Evolutionary conservation across 2,888 invertebrate species (phyloP).

Genomic region (Congeria kusceri): DNA sequence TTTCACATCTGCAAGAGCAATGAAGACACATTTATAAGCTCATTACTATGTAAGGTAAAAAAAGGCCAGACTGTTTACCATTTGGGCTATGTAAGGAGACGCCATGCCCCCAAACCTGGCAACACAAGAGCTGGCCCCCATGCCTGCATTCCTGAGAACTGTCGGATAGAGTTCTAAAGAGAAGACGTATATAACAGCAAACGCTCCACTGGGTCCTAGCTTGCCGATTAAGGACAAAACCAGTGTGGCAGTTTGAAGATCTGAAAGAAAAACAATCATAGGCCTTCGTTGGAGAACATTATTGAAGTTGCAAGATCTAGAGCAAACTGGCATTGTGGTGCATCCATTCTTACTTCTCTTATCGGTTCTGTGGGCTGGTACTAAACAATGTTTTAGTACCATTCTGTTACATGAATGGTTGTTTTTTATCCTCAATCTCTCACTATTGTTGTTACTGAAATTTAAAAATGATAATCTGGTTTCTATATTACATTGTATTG

Average conservation of each 20-base stretch:
- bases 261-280: slow-evolving; percentile 52
- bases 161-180: slow-evolving; percentile 68
- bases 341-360: too few relatives aligned
- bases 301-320: too few relatives aligned
- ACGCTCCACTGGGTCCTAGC: slow-evolving; percentile 68
- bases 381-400: too few relatives aligned
- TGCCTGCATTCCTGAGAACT: slow-evolving; percentile 66
- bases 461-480: too few relatives aligned
- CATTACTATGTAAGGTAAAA: not conserved
- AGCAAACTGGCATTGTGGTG: too few relatives aligned
- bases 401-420: too few relatives aligned
- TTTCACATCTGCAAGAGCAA: too few relatives aligned
- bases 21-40: not conserved
- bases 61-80: slow-evolving; percentile 54
- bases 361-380: too few relatives aligned
- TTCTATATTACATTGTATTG: too few relatives aligned
- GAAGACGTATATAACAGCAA: slow-evolving; percentile 66
- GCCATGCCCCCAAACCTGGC: slow-evolving; percentile 70
- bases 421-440: too few relatives aligned
- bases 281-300: too few relatives aligned
- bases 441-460: too few relatives aligned
- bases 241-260: slow-evolving; percentile 55
- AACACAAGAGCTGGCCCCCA: slow-evolving; percentile 71
- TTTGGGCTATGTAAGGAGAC: slow-evolving; percentile 68
- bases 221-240: slow-evolving; percentile 65